phyloP scores from a whole-genome alignment of 2,888 invertebrate species.

The Troides helena region DNA sequence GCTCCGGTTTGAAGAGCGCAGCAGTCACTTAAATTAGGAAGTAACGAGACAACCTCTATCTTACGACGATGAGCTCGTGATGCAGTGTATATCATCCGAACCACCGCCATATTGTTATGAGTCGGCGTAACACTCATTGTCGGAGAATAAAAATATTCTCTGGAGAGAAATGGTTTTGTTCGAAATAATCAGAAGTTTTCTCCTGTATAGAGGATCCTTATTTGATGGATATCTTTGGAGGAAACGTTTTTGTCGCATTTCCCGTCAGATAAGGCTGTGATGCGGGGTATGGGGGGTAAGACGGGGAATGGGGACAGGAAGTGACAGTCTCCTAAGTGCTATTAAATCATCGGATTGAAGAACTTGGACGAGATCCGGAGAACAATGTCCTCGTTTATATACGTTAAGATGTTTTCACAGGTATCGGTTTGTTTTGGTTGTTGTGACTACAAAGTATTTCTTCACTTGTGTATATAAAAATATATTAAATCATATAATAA shows the following conservation, averaged over 20 bases:
- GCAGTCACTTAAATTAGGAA: too few species aligned
- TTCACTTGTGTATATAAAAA: too few species aligned
- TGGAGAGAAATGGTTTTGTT: background rate
- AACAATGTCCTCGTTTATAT: constrained; percentile 16
- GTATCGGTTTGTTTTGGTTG: too few species aligned
- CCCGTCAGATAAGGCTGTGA: constrained; percentile 1
- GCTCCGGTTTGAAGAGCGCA: too few species aligned
- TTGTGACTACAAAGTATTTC: too few species aligned
- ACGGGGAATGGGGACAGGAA: background rate
- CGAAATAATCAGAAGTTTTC: constrained; percentile 2
- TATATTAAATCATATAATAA: too few species aligned
- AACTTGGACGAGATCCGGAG: constrained; percentile 8
- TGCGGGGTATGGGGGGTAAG: background rate
- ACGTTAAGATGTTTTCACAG: background rate
- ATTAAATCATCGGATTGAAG: constrained; percentile 26
- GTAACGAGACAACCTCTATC: too few species aligned
- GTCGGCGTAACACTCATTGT: too few species aligned
- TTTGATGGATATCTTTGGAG: constrained; percentile 8
- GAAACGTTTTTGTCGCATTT: constrained; percentile 10
- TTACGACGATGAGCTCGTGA: too few species aligned
- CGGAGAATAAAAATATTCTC: background rate
- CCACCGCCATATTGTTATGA: too few species aligned
- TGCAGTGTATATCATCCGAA: too few species aligned
- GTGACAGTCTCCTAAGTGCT: constrained; percentile 10
- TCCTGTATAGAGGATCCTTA: constrained; percentile 7